Evolutionary conservation across 1,140 invertebrate species (phyloP).

Genomic region (Aricia agestis): DNA sequence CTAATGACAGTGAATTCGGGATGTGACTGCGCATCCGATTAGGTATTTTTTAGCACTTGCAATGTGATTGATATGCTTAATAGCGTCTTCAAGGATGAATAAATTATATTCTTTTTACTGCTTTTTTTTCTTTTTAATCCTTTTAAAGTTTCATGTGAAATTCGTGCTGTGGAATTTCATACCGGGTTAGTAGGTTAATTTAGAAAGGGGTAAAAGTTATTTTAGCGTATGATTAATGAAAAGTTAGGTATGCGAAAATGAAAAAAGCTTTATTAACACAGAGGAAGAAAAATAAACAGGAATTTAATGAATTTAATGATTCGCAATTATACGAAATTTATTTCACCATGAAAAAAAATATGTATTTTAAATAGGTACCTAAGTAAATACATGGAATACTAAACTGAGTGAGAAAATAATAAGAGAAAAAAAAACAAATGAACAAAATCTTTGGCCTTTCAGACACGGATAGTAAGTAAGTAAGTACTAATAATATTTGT

Average conservation of each 20-base stretch:
- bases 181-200: constrained; percentile 22
- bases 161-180: constrained; percentile 29
- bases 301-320: too few species aligned
- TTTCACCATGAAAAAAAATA: too few species aligned
- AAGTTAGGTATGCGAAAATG: constrained; percentile 18
- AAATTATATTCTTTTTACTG: constrained; percentile 27
- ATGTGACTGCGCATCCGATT: constrained; percentile 36
- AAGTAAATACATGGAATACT: too few species aligned
- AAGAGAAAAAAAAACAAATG: too few species aligned
- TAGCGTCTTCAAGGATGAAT: constrained; percentile 31
- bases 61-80: constrained; percentile 36
- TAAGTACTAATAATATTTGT: too few species aligned
- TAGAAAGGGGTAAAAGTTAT: background rate
- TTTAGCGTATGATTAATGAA: background rate
- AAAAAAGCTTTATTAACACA: constrained; percentile 13
- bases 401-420: too few species aligned
- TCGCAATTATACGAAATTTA: too few species aligned
- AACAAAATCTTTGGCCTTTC: too few species aligned
- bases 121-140: constrained; percentile 26
- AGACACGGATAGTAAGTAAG: too few species aligned
- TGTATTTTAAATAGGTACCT: too few species aligned
- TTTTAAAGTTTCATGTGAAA: constrained; percentile 30
- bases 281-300: constrained; percentile 2
- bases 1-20: constrained; percentile 36
- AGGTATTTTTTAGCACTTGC: constrained; percentile 37